phyloP scores from a whole-genome alignment of 2,797 vertebrate species.

The Thunnus albacares region DNA sequence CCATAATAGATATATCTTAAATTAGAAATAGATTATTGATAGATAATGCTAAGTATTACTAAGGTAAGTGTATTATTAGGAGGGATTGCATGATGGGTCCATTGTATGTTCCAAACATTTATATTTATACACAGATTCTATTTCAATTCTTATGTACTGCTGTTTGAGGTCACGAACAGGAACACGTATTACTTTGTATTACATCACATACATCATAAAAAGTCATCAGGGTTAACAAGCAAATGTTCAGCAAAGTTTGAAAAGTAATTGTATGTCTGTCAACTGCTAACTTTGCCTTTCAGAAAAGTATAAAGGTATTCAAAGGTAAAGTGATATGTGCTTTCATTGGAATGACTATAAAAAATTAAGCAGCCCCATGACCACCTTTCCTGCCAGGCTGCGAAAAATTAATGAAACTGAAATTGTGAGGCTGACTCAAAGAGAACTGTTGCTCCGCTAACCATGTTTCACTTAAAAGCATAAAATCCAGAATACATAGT shows the following conservation, averaged over 20 bases:
- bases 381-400: constrained; percentile 1
- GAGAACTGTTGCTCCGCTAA: constrained; percentile 20
- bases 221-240: neutral
- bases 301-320: neutral
- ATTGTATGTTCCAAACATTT: no score
- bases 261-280: constrained; percentile 6
- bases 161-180: no score
- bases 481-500: constrained; percentile 43
- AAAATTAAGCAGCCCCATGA: constrained; percentile 8
- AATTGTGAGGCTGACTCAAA: constrained; percentile 20
- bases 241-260: constrained; percentile 9
- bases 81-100: no score
- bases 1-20: no score
- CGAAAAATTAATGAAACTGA: constrained; percentile 20
- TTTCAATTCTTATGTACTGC: no score
- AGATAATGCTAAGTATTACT: no score
- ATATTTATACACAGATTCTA: no score
- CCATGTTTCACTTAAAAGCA: constrained; percentile 39
- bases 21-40: no score
- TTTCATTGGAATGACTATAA: constrained; percentile 40
- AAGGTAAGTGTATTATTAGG: no score
- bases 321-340: neutral
- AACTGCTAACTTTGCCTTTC: neutral
- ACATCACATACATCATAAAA: no score
- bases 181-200: no score